Evolutionary conservation across 2,797 vertebrate genomes (phyloP), one percentile per base, ranked within the genome.

Genomic region (Tamandua tetradactyla): DNA sequence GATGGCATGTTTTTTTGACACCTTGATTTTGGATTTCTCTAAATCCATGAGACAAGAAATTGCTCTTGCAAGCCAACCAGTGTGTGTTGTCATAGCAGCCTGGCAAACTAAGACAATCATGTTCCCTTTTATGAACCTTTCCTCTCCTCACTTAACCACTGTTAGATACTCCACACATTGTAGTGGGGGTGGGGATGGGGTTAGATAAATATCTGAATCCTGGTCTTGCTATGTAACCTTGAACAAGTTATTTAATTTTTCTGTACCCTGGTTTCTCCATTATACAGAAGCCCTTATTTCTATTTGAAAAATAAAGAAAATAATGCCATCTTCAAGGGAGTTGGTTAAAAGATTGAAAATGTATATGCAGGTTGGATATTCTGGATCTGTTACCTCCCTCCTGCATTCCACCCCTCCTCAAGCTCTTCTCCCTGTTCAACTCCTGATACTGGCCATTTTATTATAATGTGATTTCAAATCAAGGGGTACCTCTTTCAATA

Each of bases 231-330:
- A 49, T 32, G 6, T 7, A 72, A 78, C n/a, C n/a, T n/a, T n/a
- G n/a, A n/a, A n/a, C n/a, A n/a, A n/a, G n/a, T n/a, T n/a, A n/a
- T n/a, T n/a, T 82, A 32, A 64, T 47, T 44, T 76, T 79, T 78
- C 72, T 76, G 27, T 69, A 14, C 32, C 76, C 93, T 93, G 15
- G 7, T 75, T 91, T 83, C 20, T 27, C 55, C 87, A n/a, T 91
- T 80, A 0, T 72, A 57, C 55, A 81, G 90, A 94, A 95, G 13
- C 2, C 25, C 78, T 42, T 78, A 23, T 95, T 94, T 57, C 22
- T 32, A 85, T 25, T 82, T 89, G 5, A 55, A 81, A 91, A 74
- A 52, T 42, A 68, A 59, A 90, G 44, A 32, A 76, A 64, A 71
- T 66, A 81, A 93, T 74, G 6, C 42, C 78, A 20, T 69, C 52